Percentiles rank a stretch among this genome's conserved stretches.
These are phyloP conservation scores for Cirrhinus molitorella DNA, from an alignment of 2,797 vertebrate genomes.

Conservation along the genomic window DNA sequence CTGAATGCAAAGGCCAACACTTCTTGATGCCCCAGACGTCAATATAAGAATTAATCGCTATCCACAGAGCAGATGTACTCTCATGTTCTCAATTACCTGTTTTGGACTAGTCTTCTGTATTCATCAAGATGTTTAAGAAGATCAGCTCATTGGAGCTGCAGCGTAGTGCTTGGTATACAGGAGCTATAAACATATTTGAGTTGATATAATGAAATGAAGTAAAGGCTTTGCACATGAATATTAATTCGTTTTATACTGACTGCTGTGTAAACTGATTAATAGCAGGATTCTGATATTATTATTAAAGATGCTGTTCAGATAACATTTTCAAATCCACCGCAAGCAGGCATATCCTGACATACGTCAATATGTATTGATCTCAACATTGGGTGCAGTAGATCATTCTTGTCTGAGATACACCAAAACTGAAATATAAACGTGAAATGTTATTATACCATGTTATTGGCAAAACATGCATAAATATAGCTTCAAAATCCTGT, in stretches of 20 bases:
- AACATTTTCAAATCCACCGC: not conserved
- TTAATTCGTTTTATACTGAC: not conserved
- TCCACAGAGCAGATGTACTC: slow-evolving; percentile 32
- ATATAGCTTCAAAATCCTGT: too few relatives aligned
- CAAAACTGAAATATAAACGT: not conserved
- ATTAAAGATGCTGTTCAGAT: not conserved
- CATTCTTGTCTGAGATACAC: not conserved
- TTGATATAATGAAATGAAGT: not conserved
- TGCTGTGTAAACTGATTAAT: not conserved
- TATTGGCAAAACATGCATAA: not conserved
- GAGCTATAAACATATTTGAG: not conserved
- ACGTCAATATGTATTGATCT: not conserved
- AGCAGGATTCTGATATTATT: not conserved
- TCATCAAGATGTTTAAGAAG: slow-evolving; percentile 20
- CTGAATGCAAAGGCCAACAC: slow-evolving; percentile 25
- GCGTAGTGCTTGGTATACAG: not conserved
- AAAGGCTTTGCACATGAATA: not conserved
- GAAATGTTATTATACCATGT: not conserved
- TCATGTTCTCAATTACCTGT: slow-evolving; percentile 25
- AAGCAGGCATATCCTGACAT: not conserved
- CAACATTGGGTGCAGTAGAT: not conserved
- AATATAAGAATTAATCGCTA: slow-evolving; percentile 32
- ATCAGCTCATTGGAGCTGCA: not conserved
- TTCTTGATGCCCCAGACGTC: not conserved
- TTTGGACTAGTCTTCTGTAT: not conserved